Percentiles rank a stretch among this genome's conserved stretches.
Conservation (phyloP, 2,888 invertebrate genomes). For the Drosophila cracens region DNA sequence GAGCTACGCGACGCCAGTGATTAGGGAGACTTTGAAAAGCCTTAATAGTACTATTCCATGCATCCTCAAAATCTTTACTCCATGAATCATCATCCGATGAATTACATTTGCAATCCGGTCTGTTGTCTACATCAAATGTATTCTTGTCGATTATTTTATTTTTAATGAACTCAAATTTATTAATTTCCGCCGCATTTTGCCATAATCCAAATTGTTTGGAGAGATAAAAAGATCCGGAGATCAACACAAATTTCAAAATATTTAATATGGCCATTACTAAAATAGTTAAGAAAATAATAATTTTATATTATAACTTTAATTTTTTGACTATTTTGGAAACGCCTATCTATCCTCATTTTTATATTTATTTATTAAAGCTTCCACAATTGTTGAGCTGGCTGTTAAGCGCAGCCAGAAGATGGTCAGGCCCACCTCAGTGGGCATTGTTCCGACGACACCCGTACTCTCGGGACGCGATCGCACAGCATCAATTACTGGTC, state of each 20-base stretch:
- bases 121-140: neutral
- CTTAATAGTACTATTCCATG: constrained; percentile 40
- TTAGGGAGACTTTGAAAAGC: constrained; percentile 32
- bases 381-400: constrained; percentile 89
- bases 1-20: constrained; percentile 34
- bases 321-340: constrained; percentile 27
- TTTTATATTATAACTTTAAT: neutral
- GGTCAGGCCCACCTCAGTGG: constrained; percentile 84
- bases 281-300: neutral
- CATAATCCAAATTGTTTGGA: constrained; percentile 39
- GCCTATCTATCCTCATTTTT: neutral
- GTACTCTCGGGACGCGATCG: constrained; percentile 86
- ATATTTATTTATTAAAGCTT: constrained; percentile 85
- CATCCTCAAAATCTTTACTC: constrained; percentile 24
- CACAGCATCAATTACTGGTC: constrained; percentile 89
- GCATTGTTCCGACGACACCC: constrained; percentile 86
- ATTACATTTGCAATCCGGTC: constrained; percentile 17
- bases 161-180: neutral
- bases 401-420: constrained; percentile 88
- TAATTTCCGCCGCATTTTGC: neutral
- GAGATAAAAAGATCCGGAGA: constrained; percentile 42
- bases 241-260: constrained; percentile 30
- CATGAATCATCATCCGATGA: constrained; percentile 18
- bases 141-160: neutral
- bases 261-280: constrained; percentile 40